Evolutionary conservation across 1,140 invertebrate genomes (phyloP).

Genomic region (Drosophila nannoptera): DNA sequence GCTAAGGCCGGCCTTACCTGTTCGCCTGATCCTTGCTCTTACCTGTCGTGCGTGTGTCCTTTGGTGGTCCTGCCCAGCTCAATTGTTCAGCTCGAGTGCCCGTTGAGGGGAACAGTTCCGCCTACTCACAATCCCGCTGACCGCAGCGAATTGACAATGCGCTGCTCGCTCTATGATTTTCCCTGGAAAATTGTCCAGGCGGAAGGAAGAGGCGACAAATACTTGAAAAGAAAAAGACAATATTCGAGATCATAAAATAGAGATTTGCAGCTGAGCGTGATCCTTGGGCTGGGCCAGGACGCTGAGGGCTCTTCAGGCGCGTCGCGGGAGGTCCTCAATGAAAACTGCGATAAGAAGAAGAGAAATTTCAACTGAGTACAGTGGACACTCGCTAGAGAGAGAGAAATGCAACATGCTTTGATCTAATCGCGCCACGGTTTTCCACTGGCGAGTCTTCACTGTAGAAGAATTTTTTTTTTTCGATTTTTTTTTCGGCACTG

Average conservation of each 20-base stretch:
- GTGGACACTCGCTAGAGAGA: not conserved
- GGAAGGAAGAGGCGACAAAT: slow-evolving; percentile 52
- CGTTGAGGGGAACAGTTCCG: not conserved
- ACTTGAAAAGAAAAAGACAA: slow-evolving; percentile 35
- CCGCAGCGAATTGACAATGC: slow-evolving; percentile 42
- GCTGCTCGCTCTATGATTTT: slow-evolving; percentile 40
- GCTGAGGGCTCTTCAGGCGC: slow-evolving; percentile 14
- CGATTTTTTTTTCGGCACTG: slow-evolving; percentile 53
- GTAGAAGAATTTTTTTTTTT: slow-evolving; percentile 10
- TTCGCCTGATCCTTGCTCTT: not conserved
- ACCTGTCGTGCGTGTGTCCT: slow-evolving; percentile 21
- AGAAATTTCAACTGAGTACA: not conserved
- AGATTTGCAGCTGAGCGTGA: slow-evolving; percentile 12
- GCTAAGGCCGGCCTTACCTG: too few species aligned
- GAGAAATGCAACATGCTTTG: not conserved
- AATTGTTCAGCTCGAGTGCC: slow-evolving; percentile 41
- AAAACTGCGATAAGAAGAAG: not conserved
- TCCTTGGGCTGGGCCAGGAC: not conserved
- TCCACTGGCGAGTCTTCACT: not conserved
- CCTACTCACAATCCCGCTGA: slow-evolving; percentile 6
- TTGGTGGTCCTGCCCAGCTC: slow-evolving; percentile 25
- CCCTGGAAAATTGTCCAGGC: slow-evolving; percentile 56
- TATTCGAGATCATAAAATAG: not conserved
- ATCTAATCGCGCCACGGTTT: too few species aligned
- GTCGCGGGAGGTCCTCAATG: slow-evolving; percentile 20